These are phyloP conservation scores for Vireo altiloquus DNA, from an alignment of 2,113 vertebrate genomes.

Conservation along the genomic window DNA sequence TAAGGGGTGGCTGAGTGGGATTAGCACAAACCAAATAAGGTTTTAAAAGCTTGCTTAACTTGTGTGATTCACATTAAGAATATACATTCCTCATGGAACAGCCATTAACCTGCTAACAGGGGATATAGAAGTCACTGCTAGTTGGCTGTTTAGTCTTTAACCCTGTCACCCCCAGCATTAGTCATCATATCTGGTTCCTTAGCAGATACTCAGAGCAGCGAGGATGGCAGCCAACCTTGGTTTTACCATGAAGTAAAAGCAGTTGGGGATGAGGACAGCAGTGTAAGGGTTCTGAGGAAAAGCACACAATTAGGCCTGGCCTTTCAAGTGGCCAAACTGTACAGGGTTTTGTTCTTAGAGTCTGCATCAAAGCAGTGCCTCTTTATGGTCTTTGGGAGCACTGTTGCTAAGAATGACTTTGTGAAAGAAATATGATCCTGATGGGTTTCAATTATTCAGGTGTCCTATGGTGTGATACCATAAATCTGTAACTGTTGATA, in stretches of 20 bases:
- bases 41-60: neutral
- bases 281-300: neutral
- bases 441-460: neutral
- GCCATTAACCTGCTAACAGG: neutral
- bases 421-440: neutral
- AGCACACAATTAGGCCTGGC: neutral
- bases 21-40: neutral
- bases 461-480: neutral
- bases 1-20: neutral
- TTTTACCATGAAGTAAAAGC: neutral
- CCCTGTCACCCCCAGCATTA: neutral
- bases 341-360: neutral
- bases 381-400: neutral
- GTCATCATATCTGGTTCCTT: neutral
- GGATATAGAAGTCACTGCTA: neutral
- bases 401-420: neutral
- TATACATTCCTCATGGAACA: neutral
- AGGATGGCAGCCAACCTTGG: rapidly evolving
- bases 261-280: neutral
- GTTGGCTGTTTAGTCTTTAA: neutral
- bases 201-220: neutral
- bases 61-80: neutral
- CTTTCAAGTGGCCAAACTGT: neutral
- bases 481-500: neutral
- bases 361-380: neutral